Conservation (phyloP, 2,888 invertebrate genomes). For the Alcis repandata region DNA sequence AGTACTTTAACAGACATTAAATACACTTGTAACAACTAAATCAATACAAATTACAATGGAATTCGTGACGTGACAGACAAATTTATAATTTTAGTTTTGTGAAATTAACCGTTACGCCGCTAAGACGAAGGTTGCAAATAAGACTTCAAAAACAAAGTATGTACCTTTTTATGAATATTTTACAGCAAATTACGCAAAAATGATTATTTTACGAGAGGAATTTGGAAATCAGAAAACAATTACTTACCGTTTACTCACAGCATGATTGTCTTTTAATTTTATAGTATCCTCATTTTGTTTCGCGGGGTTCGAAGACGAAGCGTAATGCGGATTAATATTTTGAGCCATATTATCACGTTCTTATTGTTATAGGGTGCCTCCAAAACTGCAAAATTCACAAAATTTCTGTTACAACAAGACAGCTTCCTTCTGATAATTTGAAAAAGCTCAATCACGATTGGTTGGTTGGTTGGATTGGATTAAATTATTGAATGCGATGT, state of each 20-base stretch:
- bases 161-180: not conserved
- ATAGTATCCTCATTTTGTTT: slow-evolving; percentile 94
- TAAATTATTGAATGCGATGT: not conserved
- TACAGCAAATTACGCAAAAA: not conserved
- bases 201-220: not conserved
- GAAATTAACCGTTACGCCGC: slow-evolving; percentile 27
- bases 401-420: slow-evolving; percentile 77
- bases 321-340: slow-evolving; percentile 94
- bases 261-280: slow-evolving; percentile 93
- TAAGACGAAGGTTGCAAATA: slow-evolving; percentile 7
- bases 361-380: slow-evolving; percentile 65
- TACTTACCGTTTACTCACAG: slow-evolving; percentile 95
- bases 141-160: not conserved
- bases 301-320: slow-evolving; percentile 89
- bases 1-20: not conserved
- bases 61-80: slow-evolving; percentile 36
- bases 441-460: slow-evolving; percentile 84
- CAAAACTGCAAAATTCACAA: slow-evolving; percentile 64
- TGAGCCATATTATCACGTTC: slow-evolving; percentile 90
- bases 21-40: slow-evolving; percentile 5
- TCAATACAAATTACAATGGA: slow-evolving; percentile 34
- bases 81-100: slow-evolving; percentile 33
- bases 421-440: slow-evolving; percentile 83
- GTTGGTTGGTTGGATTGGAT: too few relatives aligned
- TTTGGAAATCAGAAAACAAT: slow-evolving; percentile 35